Conservation (phyloP, 2,113 vertebrate genomes). For the Hassar affinis region DNA sequence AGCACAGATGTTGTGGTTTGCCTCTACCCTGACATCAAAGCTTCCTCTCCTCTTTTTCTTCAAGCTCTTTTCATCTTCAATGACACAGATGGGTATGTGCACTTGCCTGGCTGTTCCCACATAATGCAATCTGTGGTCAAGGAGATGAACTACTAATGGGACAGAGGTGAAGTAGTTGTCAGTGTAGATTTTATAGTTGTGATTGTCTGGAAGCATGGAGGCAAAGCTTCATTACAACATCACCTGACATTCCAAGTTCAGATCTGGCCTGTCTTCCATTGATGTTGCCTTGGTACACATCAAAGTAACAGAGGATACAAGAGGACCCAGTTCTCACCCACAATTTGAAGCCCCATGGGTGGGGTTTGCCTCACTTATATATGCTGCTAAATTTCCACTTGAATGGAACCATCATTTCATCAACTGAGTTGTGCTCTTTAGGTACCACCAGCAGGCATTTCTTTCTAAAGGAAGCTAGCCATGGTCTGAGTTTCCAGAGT, state of each 20-base stretch:
- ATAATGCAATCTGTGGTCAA: constrained; percentile 39
- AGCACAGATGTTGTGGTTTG: no score
- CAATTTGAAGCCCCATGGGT: no score
- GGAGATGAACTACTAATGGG: constrained; percentile 35
- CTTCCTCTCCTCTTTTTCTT: constrained; percentile 41
- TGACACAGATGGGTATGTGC: not conserved
- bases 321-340: constrained; percentile 39
- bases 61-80: constrained; percentile 27
- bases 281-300: constrained; percentile 35
- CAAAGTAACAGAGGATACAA: constrained; percentile 43
- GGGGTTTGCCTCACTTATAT: constrained; percentile 35
- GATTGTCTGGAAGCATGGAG: constrained; percentile 40
- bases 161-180: constrained; percentile 45
- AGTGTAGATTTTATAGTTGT: constrained; percentile 42
- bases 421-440: constrained; percentile 7
- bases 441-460: no score
- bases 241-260: no score
- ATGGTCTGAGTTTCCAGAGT: no score
- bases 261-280: constrained; percentile 36
- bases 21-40: no score
- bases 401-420: not conserved
- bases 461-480: no score
- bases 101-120: constrained; percentile 42
- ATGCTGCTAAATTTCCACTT: constrained; percentile 36
- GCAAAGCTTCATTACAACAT: constrained; percentile 44